Evolutionary conservation across 2,888 invertebrate genomes (phyloP).

Genomic region (Diaprepes abbreviatus): DNA sequence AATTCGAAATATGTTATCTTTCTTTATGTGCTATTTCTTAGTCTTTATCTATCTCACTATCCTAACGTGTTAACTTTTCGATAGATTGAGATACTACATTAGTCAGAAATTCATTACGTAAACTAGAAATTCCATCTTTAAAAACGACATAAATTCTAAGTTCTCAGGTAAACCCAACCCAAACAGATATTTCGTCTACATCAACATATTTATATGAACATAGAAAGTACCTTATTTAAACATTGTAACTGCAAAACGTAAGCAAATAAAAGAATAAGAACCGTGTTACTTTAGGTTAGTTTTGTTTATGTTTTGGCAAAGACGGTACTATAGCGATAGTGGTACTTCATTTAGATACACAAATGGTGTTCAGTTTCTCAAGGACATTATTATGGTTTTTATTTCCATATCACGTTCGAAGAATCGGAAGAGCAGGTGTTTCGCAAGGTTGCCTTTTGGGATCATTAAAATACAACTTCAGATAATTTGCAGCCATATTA

Average conservation of each 20-base stretch:
- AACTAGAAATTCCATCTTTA: no score
- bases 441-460: conserved; percentile 31
- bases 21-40: no score
- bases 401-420: conserved; percentile 45
- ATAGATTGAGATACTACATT: no score
- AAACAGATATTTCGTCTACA: conserved; percentile 7
- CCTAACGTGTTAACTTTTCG: no score
- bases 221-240: conserved; percentile 42
- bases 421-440: conserved; percentile 42
- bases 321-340: conserved; percentile 9
- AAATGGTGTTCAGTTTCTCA: conserved; percentile 26
- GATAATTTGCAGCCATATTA: no score
- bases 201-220: conserved; percentile 32
- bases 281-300: conserved; percentile 32
- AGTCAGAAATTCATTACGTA: no score
- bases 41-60: no score
- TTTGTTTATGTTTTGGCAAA: conserved; percentile 36
- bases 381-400: conserved; percentile 42
- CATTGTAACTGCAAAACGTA: conserved; percentile 8
- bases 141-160: no score
- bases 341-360: conserved; percentile 14
- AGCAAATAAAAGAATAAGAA: conserved; percentile 27
- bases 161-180: not conserved
- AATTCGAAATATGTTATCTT: no score
- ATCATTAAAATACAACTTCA: not conserved